Percentiles rank a stretch among this genome's conserved stretches.
These are phyloP conservation scores for Greenwoodochromis staneri DNA, from an alignment of 2,113 vertebrate species.

Conservation along the genomic window DNA sequence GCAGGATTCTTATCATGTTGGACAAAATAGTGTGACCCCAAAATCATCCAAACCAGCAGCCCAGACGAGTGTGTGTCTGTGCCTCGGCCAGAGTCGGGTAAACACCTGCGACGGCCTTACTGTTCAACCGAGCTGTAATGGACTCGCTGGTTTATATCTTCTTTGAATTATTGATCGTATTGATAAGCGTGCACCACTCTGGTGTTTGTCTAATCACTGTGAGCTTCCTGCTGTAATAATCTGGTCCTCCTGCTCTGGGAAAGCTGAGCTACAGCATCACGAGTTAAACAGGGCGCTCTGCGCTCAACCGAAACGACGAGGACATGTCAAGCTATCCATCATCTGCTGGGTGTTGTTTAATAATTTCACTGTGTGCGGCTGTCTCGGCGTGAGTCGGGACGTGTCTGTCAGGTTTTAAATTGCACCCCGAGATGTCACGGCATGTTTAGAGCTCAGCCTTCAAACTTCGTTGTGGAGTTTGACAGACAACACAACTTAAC, in stretches of 20 bases:
- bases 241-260: not conserved
- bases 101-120: not conserved
- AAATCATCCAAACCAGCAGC: not conserved
- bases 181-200: not conserved
- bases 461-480: not conserved
- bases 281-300: not conserved
- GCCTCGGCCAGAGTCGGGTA: not conserved
- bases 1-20: not conserved
- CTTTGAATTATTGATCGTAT: not conserved
- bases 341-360: not conserved
- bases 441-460: not conserved
- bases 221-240: not conserved
- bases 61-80: fast-evolving
- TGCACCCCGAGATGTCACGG: not conserved
- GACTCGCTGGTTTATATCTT: not conserved
- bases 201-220: not conserved
- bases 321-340: not conserved
- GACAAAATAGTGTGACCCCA: not conserved
- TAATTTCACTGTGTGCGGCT: not conserved
- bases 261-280: not conserved
- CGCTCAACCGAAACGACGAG: not conserved
- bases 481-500: not conserved
- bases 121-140: not conserved
- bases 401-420: not conserved
- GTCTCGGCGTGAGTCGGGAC: not conserved